Percentiles rank a stretch among this genome's conserved stretches.
These are phyloP conservation scores for Eurois occulta DNA, from an alignment of 2,888 invertebrate species.

Conservation along the genomic window DNA sequence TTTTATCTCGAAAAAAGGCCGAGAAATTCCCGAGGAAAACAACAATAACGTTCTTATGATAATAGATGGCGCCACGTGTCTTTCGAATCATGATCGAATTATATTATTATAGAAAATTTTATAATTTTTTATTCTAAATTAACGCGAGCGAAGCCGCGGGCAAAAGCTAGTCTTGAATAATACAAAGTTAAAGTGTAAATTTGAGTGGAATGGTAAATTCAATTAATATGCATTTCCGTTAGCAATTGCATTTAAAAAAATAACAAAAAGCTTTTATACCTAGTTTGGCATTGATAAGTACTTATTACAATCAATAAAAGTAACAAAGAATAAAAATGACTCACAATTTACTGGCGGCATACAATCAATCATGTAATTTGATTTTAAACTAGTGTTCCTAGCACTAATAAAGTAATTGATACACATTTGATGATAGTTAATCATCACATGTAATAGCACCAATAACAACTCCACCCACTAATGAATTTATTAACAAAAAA, in stretches of 20 bases:
- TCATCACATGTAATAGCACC: constrained; percentile 55
- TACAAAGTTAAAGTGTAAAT: background rate
- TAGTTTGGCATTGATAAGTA: constrained; percentile 42
- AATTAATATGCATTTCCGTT: constrained; percentile 34
- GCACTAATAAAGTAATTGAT: constrained; percentile 66
- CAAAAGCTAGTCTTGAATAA: background rate
- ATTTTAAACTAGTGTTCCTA: constrained; percentile 61
- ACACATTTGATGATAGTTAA: constrained; percentile 53
- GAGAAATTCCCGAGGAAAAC: too few species aligned
- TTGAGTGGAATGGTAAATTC: constrained; percentile 4
- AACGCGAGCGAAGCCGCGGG: too few species aligned
- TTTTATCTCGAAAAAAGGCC: too few species aligned
- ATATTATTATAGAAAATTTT: too few species aligned
- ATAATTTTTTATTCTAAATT: too few species aligned
- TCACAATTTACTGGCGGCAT: constrained; percentile 21
- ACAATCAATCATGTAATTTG: constrained; percentile 61
- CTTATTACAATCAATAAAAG: constrained; percentile 41
- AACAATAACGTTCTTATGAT: too few species aligned
- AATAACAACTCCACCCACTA: constrained; percentile 51
- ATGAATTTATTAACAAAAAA: constrained; percentile 77
- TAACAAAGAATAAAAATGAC: constrained; percentile 38
- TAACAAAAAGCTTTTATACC: constrained; percentile 37
- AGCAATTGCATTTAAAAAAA: constrained; percentile 1
- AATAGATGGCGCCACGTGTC: too few species aligned
- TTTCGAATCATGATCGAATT: too few species aligned